Base-by-base conservation (phyloP, 2,797 vertebrate species). In the Rhabdomys pumilio region DNA sequence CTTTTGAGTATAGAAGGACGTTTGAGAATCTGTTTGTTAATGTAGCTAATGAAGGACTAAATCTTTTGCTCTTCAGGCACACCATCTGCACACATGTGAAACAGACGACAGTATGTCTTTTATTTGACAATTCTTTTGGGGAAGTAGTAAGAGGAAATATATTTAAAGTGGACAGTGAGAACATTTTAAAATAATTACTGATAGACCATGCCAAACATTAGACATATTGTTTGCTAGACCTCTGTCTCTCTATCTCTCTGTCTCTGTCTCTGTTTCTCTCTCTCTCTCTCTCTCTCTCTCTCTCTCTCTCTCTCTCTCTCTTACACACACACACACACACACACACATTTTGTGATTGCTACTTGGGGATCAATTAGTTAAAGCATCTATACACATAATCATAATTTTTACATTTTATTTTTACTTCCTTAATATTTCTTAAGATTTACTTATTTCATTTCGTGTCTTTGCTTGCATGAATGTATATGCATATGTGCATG, bases 11-110 rank as follows among this genome's bases (percentile, higher is more conserved):
- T 91, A 67, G 50, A 85, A 92, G 61, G 67, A 75, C 92, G 93
- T 95, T 95, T 89, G 73, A 96, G 77, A 97, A n/a, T 47, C 2
- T 24, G 31, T 85, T 92, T 93, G 90, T n/a, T 88, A 91, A 95
- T 79, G 44, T 53, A 84, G 67, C 67, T 72, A 61, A 61, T 22
- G 24, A 72, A 72, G 75, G 59, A 86, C 63, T 83, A 88, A 96
- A 93, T 91, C 19, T 5, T 89, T 92, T 96, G 84, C 84, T 95
- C 47, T 92, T 93, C 24, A 95, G n/a, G 69, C 79, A 59, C 38
- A 50, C 1, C 6, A 90, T 97, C 90, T 59, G 29, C 82, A 85
- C 26, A 11, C 84, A 83, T 86, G 67, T 83, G 89, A 90, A 75
- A 91, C 29, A 91, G 90, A 96, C 96, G 84, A 93, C 61, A 95